Evolutionary conservation across 1,140 invertebrate genomes (phyloP).

Genomic region (Cecropterus lyciades): DNA sequence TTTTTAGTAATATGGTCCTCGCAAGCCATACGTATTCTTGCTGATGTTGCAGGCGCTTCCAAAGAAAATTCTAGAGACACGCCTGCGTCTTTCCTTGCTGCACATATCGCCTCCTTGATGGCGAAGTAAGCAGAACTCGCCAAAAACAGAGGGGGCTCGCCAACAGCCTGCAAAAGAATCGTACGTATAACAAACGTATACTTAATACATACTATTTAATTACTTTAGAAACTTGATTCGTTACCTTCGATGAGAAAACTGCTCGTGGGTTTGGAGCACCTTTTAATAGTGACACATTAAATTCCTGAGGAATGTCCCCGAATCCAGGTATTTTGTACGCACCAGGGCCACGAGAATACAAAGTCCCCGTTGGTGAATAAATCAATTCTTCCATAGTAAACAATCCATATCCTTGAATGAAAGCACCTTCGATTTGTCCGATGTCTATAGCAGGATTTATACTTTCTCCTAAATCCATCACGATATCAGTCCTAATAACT

Average conservation of each 20-base stretch:
- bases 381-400: slow-evolving; percentile 96
- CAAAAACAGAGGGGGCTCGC: slow-evolving; percentile 97
- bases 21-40: slow-evolving; percentile 95
- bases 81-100: slow-evolving; percentile 90
- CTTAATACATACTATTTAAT: no score
- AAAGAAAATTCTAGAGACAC: slow-evolving; percentile 87
- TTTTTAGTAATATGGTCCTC: slow-evolving; percentile 92
- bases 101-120: slow-evolving; percentile 94
- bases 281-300: slow-evolving; percentile 96
- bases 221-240: neutral
- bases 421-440: slow-evolving; percentile 97
- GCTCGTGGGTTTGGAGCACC: slow-evolving; percentile 94
- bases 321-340: slow-evolving; percentile 97
- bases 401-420: slow-evolving; percentile 96
- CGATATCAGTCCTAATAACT: slow-evolving; percentile 94
- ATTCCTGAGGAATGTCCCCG: slow-evolving; percentile 94
- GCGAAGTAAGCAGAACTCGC: slow-evolving; percentile 95
- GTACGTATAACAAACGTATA: no score
- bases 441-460: slow-evolving; percentile 98
- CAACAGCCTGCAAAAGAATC: slow-evolving; percentile 90
- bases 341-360: slow-evolving; percentile 95
- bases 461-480: slow-evolving; percentile 97
- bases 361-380: slow-evolving; percentile 92
- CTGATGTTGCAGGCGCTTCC: slow-evolving; percentile 94
- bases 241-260: slow-evolving; percentile 97